Evolutionary conservation across 2,113 vertebrate species (phyloP), one percentile per base, ranked within the genome.

Genomic region (Sigmodon hispidus): DNA sequence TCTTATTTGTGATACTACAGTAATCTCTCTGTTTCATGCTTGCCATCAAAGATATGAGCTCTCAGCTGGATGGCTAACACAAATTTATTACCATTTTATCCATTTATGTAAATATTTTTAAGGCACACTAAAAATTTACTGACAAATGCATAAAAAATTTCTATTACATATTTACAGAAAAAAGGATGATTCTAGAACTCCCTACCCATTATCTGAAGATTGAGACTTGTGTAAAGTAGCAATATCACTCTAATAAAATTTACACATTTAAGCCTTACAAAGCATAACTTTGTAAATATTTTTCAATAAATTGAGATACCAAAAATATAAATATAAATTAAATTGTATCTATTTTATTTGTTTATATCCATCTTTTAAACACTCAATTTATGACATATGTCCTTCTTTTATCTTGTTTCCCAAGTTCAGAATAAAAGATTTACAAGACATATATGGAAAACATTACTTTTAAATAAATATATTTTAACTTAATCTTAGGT

Each of bases 241-340:
- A 69, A 72, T 76, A 65, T 31, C 3, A 2, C 21, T 79, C 7
- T 43, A 69, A 31, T 89, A 73, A 95, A 65, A 84, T 90, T 93
- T 89, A 15, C 24, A 81, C 61, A 59, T 59, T 87, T 50, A 79
- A 87, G 22, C 31, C 29, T 65, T 94, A 94, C 36, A 55, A 93
- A 94, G 85, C 5, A 90, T 19, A 63, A 8, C 8, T 73, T 86
- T 90, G 11, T 16, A 87, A 19, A 5, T 76, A 75, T 31, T 69
- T 96, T 87, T 76, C 43, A 84, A 73, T 80, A 81, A 40, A 76
- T 36, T 87, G 0, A 0, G 31, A 65, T 59, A 87, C 31, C 2
- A 89, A 89, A 93, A 94, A n/a, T 63, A 91, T 4, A 94, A 97
- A 69, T 29, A 50, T n/a, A 89, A 91, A 87, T 11, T 8, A 59